Conservation (phyloP, 2,888 invertebrate species). For the Diadegma fenestrale region DNA sequence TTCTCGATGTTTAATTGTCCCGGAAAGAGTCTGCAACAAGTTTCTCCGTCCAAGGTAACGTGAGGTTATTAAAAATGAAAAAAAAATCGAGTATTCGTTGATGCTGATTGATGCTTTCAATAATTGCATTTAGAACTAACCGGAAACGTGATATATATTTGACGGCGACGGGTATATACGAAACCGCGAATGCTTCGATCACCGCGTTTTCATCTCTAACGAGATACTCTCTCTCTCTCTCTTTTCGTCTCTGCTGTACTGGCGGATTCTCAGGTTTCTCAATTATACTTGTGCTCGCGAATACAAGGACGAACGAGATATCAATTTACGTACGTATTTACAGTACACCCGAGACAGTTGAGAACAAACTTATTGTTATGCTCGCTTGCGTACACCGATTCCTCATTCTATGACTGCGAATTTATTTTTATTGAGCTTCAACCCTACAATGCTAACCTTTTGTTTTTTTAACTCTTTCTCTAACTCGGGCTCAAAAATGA, state of each 20-base stretch:
- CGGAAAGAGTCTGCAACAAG: not conserved
- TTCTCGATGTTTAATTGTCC: not conserved
- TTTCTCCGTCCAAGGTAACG: not conserved
- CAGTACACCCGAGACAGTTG: constrained; percentile 27
- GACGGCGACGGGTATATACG: constrained; percentile 21
- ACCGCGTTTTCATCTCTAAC: constrained; percentile 53
- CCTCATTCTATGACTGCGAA: not conserved
- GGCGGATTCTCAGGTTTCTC: constrained; percentile 57
- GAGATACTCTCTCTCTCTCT: constrained; percentile 39
- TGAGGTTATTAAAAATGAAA: not conserved
- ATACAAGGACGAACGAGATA: constrained; percentile 19
- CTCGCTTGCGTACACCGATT: constrained; percentile 11
- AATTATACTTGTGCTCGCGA: constrained; percentile 45
- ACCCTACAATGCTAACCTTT: too few relatives aligned
- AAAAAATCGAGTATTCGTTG: not conserved
- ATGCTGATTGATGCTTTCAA: not conserved
- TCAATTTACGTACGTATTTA: constrained; percentile 29
- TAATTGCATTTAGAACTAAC: constrained; percentile 9
- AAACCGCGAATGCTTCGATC: constrained; percentile 46
- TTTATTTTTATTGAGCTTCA: not conserved
- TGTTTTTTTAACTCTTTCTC: too few relatives aligned
- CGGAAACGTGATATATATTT: constrained; percentile 42
- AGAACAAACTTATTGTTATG: constrained; percentile 18
- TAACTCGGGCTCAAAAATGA: too few relatives aligned
- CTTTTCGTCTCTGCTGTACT: not conserved